Conservation (phyloP, 1,140 invertebrate genomes). For the Drosophila kohkoa region DNA sequence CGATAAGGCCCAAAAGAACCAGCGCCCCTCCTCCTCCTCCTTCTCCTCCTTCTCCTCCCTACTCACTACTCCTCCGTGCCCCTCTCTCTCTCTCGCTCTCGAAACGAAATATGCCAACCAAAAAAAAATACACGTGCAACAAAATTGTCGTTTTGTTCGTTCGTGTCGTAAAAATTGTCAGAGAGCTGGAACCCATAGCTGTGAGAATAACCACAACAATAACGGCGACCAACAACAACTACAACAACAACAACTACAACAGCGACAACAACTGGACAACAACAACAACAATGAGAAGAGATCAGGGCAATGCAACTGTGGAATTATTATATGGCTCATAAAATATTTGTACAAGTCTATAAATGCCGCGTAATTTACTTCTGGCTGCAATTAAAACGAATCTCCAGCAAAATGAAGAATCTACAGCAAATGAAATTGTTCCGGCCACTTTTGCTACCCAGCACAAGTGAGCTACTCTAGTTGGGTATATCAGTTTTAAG, state of each 20-base stretch:
- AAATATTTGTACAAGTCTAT: slow-evolving; percentile 81
- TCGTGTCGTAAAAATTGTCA: slow-evolving; percentile 51
- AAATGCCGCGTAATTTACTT: slow-evolving; percentile 76
- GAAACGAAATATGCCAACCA: slow-evolving; percentile 26
- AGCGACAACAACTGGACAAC: slow-evolving; percentile 21
- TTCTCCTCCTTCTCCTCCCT: no score
- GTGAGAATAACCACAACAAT: slow-evolving; percentile 22
- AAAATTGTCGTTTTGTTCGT: slow-evolving; percentile 40
- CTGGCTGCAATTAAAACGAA: slow-evolving; percentile 64
- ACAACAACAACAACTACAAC: slow-evolving; percentile 21
- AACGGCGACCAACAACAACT: not conserved
- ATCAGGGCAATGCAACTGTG: slow-evolving; percentile 25
- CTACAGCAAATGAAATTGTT: slow-evolving; percentile 49
- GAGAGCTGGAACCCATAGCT: slow-evolving; percentile 46
- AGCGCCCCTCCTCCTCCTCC: slow-evolving; percentile 19
- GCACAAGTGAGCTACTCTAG: not conserved
- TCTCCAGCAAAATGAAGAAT: slow-evolving; percentile 22
- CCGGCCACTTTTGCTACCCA: slow-evolving; percentile 11
- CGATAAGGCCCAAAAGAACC: slow-evolving; percentile 53
- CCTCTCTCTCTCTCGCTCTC: no score
- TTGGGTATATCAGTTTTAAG: no score
- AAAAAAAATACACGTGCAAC: slow-evolving; percentile 30
- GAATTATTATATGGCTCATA: slow-evolving; percentile 80
- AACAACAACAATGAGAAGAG: slow-evolving; percentile 16
- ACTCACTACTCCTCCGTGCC: no score